Base-by-base conservation (phyloP, 2,113 vertebrate species). In the Podiceps cristatus region DNA sequence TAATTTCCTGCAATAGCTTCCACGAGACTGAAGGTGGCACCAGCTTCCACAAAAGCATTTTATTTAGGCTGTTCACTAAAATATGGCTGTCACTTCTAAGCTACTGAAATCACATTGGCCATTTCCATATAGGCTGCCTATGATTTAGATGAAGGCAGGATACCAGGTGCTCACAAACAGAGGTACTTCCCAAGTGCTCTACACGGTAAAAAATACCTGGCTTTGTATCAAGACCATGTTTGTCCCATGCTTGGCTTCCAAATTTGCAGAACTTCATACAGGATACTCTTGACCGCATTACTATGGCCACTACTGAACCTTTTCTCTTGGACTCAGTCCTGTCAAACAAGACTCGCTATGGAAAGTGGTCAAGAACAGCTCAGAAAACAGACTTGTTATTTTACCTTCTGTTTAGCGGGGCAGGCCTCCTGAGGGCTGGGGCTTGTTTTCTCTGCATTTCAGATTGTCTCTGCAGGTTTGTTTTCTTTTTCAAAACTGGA, bases 321-420 rank as follows among this genome's bases (percentile, higher is more conserved):
- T 28, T 76, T 44, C 55, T 49, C 66, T 53, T 11, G 31, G 35
- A 44, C 40, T 64, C 52, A 49, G 67, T 33, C 45, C 42, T 58
- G 59, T 53, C 63, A 88, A 95, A 86, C 27, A 50, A 53, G 55
- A 53, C 24, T 56, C 40, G 6, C 28, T 23, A 19, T 7, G 20
- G 29, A 44, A 76, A 76, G 28, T 1, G 44, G 28, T 27, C 42
- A 67, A 23, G 31, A 12, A 45, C 4, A 55, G 7, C 33, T 69
- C 67, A 82, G 53, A 50, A 87, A 87, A n/a, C 42, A 63, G 35
- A 79, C 16, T 19, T 35, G 64, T 5, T 73, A 60, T 95, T 97
- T 99, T 97, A 99, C 99, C 99, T 98, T 75, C 98, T 98, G 59
- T 96, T 99, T 69, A 99, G 97, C 18, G 97, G 98, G 80, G 98